A percentile compares a stretch with the other conserved stretches of the same genome.
phyloP scores from a whole-genome alignment of 2,113 vertebrate genomes.

The Daphoenositta chrysoptera region DNA sequence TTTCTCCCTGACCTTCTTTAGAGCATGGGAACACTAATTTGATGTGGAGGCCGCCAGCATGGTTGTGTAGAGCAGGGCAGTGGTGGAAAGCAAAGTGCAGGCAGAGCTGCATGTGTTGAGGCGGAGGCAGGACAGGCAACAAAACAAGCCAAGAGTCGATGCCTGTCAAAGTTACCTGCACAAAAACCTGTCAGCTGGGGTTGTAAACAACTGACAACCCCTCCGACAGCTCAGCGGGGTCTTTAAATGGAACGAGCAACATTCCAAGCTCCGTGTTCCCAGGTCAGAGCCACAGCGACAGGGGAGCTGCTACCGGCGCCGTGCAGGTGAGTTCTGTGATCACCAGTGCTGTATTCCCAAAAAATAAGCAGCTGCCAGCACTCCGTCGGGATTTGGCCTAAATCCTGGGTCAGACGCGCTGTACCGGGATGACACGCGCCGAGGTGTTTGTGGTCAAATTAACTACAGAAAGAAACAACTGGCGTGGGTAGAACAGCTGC shows the following conservation, averaged over 20 bases:
- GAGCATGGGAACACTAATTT: neutral
- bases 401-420: fast-evolving
- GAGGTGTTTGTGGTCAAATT: neutral
- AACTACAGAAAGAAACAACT: neutral
- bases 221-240: fast-evolving
- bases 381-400: fast-evolving
- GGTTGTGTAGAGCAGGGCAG: fast-evolving
- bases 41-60: neutral
- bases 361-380: neutral
- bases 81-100: neutral
- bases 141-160: neutral
- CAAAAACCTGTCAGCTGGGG: fast-evolving
- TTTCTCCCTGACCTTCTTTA: neutral
- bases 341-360: neutral
- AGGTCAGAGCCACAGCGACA: fast-evolving
- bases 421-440: fast-evolving
- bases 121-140: neutral
- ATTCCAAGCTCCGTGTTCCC: fast-evolving
- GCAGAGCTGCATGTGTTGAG: fast-evolving
- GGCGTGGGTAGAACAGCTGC: fast-evolving
- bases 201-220: fast-evolving
- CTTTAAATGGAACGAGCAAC: fast-evolving
- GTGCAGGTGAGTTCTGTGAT: neutral
- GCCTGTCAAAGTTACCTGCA: neutral
- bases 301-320: neutral